phyloP scores from a whole-genome alignment of 2,113 vertebrate species.

The Benitochromis conjunctus region DNA sequence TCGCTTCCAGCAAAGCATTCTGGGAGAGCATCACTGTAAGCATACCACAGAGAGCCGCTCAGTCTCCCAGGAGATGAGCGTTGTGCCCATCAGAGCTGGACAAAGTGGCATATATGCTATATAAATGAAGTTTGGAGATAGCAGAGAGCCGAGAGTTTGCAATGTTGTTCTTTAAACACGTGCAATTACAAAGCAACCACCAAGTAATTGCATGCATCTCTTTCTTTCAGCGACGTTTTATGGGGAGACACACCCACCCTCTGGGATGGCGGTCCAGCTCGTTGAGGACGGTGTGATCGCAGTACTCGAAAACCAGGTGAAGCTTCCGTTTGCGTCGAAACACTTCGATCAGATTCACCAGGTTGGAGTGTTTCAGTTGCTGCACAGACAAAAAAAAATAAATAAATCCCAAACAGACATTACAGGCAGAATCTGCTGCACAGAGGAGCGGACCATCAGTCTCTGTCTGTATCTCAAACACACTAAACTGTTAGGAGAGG shows the following conservation, averaged over 20 bases:
- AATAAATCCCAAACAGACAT: not conserved
- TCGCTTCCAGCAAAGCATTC: constrained; percentile 47
- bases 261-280: constrained; percentile 86
- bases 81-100: constrained; percentile 8
- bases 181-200: fast-evolving
- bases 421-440: not conserved
- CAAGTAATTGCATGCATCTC: not conserved
- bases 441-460: not conserved
- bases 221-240: not conserved
- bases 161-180: not conserved
- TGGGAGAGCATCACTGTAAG: constrained; percentile 66
- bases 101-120: not conserved
- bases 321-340: constrained; percentile 88
- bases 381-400: constrained; percentile 46
- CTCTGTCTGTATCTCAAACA: constrained; percentile 30
- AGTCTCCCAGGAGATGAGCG: constrained; percentile 50
- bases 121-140: not conserved
- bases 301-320: constrained; percentile 95
- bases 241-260: constrained; percentile 73
- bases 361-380: constrained; percentile 95
- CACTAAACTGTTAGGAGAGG: constrained; percentile 22
- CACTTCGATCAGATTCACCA: constrained; percentile 93
- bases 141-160: not conserved
- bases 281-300: constrained; percentile 90
- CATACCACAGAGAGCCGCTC: constrained; percentile 59